These are phyloP conservation scores for Diogma glabrata DNA, from an alignment of 2,888 invertebrate species.

Conservation along the genomic window DNA sequence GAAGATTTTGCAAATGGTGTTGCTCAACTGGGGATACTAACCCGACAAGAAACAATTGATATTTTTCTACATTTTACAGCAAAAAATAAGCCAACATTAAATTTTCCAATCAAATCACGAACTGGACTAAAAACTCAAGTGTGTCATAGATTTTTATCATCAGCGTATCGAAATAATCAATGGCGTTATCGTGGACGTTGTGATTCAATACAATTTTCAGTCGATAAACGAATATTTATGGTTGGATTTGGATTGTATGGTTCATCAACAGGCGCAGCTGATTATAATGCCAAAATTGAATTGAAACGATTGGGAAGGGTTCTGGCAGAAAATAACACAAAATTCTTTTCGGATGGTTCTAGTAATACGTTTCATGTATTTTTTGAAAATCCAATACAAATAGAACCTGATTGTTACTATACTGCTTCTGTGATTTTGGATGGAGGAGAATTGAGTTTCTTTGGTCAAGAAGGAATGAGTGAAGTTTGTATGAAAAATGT, in stretches of 20 bases:
- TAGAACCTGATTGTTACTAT: slow-evolving; percentile 88
- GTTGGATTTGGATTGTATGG: slow-evolving; percentile 94
- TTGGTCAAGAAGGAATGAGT: slow-evolving; percentile 93
- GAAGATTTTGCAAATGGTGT: slow-evolving; percentile 93
- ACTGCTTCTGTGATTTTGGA: slow-evolving; percentile 93
- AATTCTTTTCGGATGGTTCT: slow-evolving; percentile 93
- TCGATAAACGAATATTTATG: slow-evolving; percentile 89
- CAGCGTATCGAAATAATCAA: slow-evolving; percentile 92
- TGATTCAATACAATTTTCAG: slow-evolving; percentile 94
- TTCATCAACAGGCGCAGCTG: slow-evolving; percentile 90
- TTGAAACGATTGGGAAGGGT: slow-evolving; percentile 79
- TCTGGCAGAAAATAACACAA: slow-evolving; percentile 81
- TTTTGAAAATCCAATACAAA: slow-evolving; percentile 66
- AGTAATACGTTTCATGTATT: slow-evolving; percentile 91
- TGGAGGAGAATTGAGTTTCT: slow-evolving; percentile 89
- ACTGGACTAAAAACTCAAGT: slow-evolving; percentile 86
- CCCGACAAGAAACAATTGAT: slow-evolving; percentile 87
- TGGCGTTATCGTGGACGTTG: slow-evolving; percentile 95
- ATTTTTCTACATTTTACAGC: slow-evolving; percentile 93
- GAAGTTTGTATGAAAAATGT: slow-evolving; percentile 88
- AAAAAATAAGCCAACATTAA: slow-evolving; percentile 67
- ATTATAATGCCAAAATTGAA: slow-evolving; percentile 90
- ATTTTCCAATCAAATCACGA: slow-evolving; percentile 72
- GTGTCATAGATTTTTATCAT: slow-evolving; percentile 91
- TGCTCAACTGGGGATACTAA: slow-evolving; percentile 83